phyloP scores from a whole-genome alignment of 2,888 invertebrate species.

The Trisateles emortualis region DNA sequence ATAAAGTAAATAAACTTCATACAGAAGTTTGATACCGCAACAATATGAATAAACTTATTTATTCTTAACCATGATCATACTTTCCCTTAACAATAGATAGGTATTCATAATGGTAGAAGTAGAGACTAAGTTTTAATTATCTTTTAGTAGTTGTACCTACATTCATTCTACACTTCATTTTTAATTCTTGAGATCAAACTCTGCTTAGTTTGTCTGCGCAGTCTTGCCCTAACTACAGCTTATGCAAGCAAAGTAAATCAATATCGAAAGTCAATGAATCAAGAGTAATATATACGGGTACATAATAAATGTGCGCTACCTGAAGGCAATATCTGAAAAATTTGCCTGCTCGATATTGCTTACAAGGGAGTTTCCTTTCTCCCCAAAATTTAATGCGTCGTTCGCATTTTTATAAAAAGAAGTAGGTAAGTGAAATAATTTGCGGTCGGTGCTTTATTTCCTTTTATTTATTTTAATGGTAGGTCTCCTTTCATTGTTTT shows the following conservation, averaged over 20 bases:
- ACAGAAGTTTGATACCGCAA: constrained; percentile 25
- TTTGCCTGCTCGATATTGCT: constrained; percentile 87
- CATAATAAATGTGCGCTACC: constrained; percentile 87
- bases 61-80: constrained; percentile 26
- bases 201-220: constrained; percentile 59
- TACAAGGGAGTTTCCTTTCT: constrained; percentile 87
- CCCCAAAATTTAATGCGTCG: constrained; percentile 87
- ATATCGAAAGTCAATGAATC: constrained; percentile 87
- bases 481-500: constrained; percentile 82
- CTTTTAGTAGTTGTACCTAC: constrained; percentile 54
- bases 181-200: constrained; percentile 73
- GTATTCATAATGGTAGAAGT: not conserved
- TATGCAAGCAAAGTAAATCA: constrained; percentile 87
- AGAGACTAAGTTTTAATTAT: constrained; percentile 51
- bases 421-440: constrained; percentile 87
- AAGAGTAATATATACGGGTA: constrained; percentile 87
- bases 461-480: constrained; percentile 87
- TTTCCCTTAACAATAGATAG: constrained; percentile 12
- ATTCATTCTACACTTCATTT: constrained; percentile 57
- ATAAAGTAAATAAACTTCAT: constrained; percentile 32
- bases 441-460: constrained; percentile 84
- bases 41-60: constrained; percentile 28
- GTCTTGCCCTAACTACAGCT: constrained; percentile 78
- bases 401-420: constrained; percentile 87
- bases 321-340: constrained; percentile 87